A percentile compares a stretch with the other conserved stretches of the same genome.
Conservation (phyloP, 2,797 vertebrate species). For the Sternotherus odoratus region DNA sequence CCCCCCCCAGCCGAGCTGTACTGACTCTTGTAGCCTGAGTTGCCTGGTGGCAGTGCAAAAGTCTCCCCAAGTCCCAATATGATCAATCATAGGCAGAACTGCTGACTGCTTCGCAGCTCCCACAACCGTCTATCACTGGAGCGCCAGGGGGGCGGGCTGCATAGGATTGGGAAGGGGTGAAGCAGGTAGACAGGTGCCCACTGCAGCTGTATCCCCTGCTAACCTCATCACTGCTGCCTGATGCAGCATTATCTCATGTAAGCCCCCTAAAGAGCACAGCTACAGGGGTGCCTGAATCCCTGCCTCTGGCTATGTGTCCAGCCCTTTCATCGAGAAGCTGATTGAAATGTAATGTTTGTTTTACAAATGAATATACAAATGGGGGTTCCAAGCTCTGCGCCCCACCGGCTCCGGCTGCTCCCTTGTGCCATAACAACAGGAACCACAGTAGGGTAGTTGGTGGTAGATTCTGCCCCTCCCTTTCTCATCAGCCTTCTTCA, state of each 20-base stretch:
- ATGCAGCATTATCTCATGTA: background rate
- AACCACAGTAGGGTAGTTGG: background rate
- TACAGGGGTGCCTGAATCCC: background rate
- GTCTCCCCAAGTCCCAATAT: background rate
- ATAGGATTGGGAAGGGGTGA: background rate
- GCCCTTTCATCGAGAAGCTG: background rate
- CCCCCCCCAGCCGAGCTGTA: background rate
- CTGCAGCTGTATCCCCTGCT: background rate
- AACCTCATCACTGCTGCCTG: background rate
- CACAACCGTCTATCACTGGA: background rate
- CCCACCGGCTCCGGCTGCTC: background rate
- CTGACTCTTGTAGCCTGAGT: background rate
- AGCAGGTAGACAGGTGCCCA: background rate
- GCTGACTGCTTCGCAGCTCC: background rate
- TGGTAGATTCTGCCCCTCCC: background rate
- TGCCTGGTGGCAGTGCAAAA: background rate
- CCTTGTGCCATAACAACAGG: background rate
- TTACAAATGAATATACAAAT: background rate
- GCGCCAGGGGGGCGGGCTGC: background rate
- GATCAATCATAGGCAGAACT: background rate
- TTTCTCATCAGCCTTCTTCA: background rate
- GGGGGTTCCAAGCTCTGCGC: background rate
- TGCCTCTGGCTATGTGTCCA: background rate
- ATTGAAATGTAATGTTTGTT: background rate
- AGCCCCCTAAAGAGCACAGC: background rate